Conservation (phyloP, 2,888 invertebrate genomes). For the Lasioglossum villosulum region DNA sequence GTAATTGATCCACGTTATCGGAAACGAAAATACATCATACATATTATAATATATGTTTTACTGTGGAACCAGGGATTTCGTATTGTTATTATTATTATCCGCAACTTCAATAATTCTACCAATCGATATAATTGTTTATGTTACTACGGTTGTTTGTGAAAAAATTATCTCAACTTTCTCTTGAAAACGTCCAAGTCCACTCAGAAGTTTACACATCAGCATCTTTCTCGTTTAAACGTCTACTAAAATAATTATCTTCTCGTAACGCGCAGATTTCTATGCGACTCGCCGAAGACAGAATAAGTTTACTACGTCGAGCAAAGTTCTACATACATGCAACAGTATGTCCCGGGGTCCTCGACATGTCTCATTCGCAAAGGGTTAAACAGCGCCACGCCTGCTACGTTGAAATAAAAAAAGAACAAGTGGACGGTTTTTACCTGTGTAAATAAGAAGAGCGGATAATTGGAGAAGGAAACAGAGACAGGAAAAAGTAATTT, state of each 20-base stretch:
- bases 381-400: neutral
- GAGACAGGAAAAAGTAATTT: neutral
- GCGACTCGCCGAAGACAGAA: neutral
- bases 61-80: neutral
- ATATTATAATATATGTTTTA: neutral
- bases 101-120: neutral
- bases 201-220: neutral
- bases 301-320: neutral
- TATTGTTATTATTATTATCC: neutral
- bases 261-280: neutral
- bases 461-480: neutral
- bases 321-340: neutral
- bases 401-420: neutral
- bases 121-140: neutral
- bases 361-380: neutral
- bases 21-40: neutral
- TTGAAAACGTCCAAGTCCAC: neutral
- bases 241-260: neutral
- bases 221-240: neutral
- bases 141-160: neutral
- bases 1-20: conserved; percentile 39
- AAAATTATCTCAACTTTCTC: too few relatives aligned
- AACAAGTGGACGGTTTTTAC: neutral
- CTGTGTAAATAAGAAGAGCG: neutral
- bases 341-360: neutral